Percentiles rank a stretch among this genome's conserved stretches.
Conservation (phyloP, 2,797 vertebrate species). For the Tinamus major region DNA sequence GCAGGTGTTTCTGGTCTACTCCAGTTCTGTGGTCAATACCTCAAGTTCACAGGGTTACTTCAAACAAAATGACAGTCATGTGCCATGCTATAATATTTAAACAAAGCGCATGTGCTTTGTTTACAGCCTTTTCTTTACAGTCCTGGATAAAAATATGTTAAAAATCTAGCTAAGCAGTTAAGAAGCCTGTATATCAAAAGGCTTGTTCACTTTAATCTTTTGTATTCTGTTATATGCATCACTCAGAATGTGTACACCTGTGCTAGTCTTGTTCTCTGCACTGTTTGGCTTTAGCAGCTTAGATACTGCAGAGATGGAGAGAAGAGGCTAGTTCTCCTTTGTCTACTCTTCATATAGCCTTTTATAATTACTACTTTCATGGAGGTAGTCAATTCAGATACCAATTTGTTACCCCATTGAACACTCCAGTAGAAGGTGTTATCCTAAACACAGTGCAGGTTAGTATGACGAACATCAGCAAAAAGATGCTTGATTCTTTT, state of each 20-base stretch:
- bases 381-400: background rate
- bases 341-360: background rate
- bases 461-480: background rate
- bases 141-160: background rate
- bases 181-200: background rate
- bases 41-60: background rate
- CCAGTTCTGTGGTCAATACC: background rate
- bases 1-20: background rate
- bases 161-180: background rate
- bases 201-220: background rate
- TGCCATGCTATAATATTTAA: background rate
- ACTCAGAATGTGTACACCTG: background rate
- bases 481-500: background rate
- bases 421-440: background rate
- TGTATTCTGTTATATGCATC: background rate
- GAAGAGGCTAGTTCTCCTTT: background rate
- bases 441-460: background rate
- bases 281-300: background rate
- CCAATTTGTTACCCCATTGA: background rate
- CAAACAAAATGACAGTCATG: background rate
- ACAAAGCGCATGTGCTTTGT: background rate
- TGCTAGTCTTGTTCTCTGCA: background rate
- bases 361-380: background rate
- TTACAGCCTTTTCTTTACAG: background rate
- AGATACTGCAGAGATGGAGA: background rate